Evolutionary conservation across 2,113 vertebrate genomes (phyloP).

Genomic region (Lamprologus tigripictilis): DNA sequence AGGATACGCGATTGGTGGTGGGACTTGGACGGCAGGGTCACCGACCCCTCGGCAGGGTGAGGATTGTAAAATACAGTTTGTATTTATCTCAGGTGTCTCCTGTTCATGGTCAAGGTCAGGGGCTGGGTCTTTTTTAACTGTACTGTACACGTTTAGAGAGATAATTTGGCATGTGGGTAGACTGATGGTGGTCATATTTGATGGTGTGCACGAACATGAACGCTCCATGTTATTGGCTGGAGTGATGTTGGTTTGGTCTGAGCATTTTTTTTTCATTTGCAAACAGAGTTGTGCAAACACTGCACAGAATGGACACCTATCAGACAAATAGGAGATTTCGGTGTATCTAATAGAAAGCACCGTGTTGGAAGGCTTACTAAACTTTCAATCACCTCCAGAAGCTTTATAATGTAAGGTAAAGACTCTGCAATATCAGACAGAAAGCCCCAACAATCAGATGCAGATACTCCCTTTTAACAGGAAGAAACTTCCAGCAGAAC

Average conservation of each 20-base stretch:
- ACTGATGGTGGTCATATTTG: not conserved
- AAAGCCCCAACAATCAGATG: not conserved
- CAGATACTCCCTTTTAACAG: not conserved
- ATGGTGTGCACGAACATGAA: not conserved
- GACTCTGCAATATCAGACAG: not conserved
- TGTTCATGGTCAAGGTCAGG: constrained; percentile 41
- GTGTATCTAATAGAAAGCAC: not conserved
- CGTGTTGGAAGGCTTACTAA: not conserved
- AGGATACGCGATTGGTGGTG: constrained; percentile 22
- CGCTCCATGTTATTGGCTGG: not conserved
- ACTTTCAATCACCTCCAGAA: not conserved
- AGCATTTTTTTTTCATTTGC: not conserved
- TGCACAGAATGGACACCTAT: not conserved
- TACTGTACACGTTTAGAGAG: not conserved
- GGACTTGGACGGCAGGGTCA: constrained; percentile 26
- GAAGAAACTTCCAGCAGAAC: not conserved
- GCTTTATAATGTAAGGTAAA: not conserved
- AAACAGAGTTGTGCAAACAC: not conserved
- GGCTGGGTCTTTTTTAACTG: not conserved
- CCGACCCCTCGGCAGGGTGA: not conserved
- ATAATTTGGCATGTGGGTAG: not conserved
- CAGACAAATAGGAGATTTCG: not conserved
- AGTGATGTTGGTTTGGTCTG: not conserved
- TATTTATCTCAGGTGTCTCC: constrained; percentile 1
- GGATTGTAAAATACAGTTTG: constrained; percentile 27